A percentile compares a stretch with the other conserved stretches of the same genome.
phyloP scores from a whole-genome alignment of 2,113 vertebrate species.

The Physeter macrocephalus region DNA sequence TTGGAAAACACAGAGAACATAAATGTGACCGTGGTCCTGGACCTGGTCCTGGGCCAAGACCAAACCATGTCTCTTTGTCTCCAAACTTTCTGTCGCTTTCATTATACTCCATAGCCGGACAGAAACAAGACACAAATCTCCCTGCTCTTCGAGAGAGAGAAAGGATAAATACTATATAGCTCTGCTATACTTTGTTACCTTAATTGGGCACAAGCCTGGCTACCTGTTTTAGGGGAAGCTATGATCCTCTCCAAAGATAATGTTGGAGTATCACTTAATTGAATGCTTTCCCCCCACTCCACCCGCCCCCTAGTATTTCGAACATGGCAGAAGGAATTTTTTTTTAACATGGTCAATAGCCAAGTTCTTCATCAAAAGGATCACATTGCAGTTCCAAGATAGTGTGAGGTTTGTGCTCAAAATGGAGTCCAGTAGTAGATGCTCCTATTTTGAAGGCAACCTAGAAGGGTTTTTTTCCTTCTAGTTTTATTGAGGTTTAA shows the following conservation, averaged over 20 bases:
- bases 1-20: not conserved
- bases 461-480: not conserved
- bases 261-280: not conserved
- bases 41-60: not conserved
- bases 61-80: not conserved
- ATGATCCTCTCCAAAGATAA: not conserved
- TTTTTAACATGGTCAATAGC: not conserved
- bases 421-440: not conserved
- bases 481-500: not conserved
- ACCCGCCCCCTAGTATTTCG: not conserved
- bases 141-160: not conserved
- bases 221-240: not conserved
- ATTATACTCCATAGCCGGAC: not conserved
- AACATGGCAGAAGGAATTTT: not conserved
- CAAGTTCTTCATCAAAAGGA: not conserved
- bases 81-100: not conserved
- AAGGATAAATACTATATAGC: not conserved
- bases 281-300: not conserved
- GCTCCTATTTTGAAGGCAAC: not conserved
- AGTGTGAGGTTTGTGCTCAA: not conserved
- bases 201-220: not conserved
- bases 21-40: not conserved
- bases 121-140: not conserved
- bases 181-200: not conserved
- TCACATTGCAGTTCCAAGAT: not conserved